Evolutionary conservation across 2,113 vertebrate genomes (phyloP), one percentile per base, ranked within the genome.

Genomic region (Boulengeromyrus knoepffleri): DNA sequence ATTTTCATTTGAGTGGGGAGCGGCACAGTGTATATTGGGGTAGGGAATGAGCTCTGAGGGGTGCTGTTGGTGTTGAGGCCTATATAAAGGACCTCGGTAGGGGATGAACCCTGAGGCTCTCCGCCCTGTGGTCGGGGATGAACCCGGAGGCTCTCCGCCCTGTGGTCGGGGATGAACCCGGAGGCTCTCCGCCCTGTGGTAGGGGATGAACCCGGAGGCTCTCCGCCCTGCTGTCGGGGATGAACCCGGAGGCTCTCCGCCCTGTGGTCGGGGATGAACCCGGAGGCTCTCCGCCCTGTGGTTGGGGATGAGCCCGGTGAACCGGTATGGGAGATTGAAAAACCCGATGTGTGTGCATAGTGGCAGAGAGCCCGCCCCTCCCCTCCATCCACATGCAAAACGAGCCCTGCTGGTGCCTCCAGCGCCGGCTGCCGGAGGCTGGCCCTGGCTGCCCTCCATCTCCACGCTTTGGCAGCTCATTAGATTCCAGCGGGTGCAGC

Each of bases 381-480:
- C 27, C 50, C 31, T 27, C 50, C 85, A 87, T 87, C n/a, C 85
- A 53, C 85, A 87, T 87, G 50, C 85, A 19, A 36, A 87, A 53
- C 31, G 49, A 31, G 50, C 50, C n/a, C 85, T 39, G 36, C 50
- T 87, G 47, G 85, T 53, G 27, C 85, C 50, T 53, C 85, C 85
- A 24, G 39, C 49, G 21, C 46, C 24, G 80, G 74, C 83, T 46
- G 80, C 83, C 36, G 19, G 39, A 46, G 36, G 84, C 27, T 70
- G 53, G 53, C 45, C n/a, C 49, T 90, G 89, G 89, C 52, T 53
- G 53, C 45, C 53, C 50, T 90, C 89, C 89, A 90, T 85, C 83
- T 39, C 84, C 39, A 31, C 24, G 83, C 50, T 89, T 86, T 90
- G 89, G 89, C 89, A 90, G 89, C 36, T 90, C 80, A 90, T 90